phyloP scores from a whole-genome alignment of 2,888 invertebrate species.

The Campoletis raptor region DNA sequence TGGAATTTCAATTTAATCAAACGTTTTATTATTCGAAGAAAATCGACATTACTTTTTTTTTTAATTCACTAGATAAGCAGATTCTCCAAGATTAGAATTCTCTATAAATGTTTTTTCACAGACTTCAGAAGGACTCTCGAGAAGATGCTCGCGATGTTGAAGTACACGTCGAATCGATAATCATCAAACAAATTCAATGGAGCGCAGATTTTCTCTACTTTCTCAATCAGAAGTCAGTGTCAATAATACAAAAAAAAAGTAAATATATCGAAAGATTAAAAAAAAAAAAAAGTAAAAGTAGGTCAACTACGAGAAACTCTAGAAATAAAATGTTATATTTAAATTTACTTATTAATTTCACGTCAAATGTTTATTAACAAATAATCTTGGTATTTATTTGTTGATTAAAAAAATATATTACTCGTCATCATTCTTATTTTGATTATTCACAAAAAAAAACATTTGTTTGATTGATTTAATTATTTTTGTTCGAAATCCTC shows the following conservation, averaged over 20 bases:
- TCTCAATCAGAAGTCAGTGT: slow-evolving; percentile 9
- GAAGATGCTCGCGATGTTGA: slow-evolving; percentile 10
- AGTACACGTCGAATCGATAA: slow-evolving; percentile 20
- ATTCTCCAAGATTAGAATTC: neutral
- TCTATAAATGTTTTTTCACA: neutral
- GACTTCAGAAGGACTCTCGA: slow-evolving; percentile 12
- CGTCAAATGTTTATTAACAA: neutral
- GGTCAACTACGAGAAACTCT: neutral
- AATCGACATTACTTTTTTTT: neutral
- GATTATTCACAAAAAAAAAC: neutral
- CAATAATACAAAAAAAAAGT: neutral
- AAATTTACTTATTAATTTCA: neutral
- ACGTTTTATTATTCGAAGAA: neutral
- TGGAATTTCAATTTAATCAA: neutral
- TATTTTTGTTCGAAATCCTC: neutral
- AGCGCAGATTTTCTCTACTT: neutral
- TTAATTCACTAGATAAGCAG: neutral
- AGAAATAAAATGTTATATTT: neutral
- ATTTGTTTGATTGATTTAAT: neutral
- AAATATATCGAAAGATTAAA: neutral
- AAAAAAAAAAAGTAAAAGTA: neutral
- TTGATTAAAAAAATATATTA: too few species aligned
- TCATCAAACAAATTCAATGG: slow-evolving; percentile 28
- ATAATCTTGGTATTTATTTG: too few species aligned
- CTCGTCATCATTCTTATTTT: too few species aligned